Conservation (phyloP, 2,888 invertebrate species). For the Hyposoter dolosus region DNA sequence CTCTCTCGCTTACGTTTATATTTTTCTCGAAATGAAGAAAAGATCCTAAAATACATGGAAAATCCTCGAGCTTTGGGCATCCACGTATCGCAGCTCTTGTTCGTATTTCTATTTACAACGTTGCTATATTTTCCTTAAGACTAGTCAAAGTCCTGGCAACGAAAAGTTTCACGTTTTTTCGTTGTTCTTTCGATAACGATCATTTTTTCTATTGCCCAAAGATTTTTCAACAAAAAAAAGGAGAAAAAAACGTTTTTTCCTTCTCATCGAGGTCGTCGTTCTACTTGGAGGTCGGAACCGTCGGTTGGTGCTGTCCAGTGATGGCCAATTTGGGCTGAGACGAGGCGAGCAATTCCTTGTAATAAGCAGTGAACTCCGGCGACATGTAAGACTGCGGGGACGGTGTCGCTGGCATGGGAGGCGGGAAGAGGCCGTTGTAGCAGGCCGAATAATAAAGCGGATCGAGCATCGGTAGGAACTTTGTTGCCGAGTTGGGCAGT, state of each 20-base stretch:
- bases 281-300: constrained; percentile 84
- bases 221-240: too few species aligned
- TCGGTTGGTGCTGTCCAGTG: constrained; percentile 79
- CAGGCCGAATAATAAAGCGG: constrained; percentile 85
- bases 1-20: constrained; percentile 16
- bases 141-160: constrained; percentile 46
- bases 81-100: constrained; percentile 48
- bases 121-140: constrained; percentile 21
- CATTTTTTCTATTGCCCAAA: too few species aligned
- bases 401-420: constrained; percentile 75
- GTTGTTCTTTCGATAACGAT: background rate
- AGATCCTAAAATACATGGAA: constrained; percentile 46
- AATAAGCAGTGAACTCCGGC: constrained; percentile 85
- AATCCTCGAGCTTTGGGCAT: constrained; percentile 37
- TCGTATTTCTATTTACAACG: constrained; percentile 59
- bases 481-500: constrained; percentile 82
- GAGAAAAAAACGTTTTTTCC: too few species aligned
- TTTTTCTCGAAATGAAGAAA: constrained; percentile 38
- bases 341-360: constrained; percentile 86
- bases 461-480: constrained; percentile 85
- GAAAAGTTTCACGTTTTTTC: background rate
- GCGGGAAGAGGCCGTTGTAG: constrained; percentile 84
- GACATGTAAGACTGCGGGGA: constrained; percentile 83
- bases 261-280: constrained; percentile 34
- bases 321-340: constrained; percentile 84